Evolutionary conservation across 2,113 vertebrate genomes (phyloP), one percentile per base, ranked within the genome.

Genomic region (Lates calcarifer): DNA sequence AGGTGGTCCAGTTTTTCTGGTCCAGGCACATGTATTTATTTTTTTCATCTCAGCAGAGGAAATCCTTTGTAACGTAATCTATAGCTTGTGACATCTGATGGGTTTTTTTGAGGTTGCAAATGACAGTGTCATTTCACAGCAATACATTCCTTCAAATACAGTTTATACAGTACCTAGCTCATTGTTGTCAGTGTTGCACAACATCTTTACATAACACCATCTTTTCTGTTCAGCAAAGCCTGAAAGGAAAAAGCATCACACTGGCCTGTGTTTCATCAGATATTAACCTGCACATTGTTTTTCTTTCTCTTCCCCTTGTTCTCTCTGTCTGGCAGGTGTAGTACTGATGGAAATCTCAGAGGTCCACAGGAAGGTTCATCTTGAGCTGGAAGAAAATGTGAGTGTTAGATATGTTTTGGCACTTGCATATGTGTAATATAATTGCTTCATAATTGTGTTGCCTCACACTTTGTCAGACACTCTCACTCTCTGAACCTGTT

Each of bases 321-420:
- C 18, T 62, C 43, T 88, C 77, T 90, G 37, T 90, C 86, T 71
- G 49, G 62, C 94, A 99, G 98, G 98, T 29, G 95, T 94, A 7
- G 97, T 98, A 74, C 96, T 99, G 64, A 93, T 96, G 89, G 98
- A 99, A 85, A 98, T 99, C 91, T 97, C 98, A 1, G 97, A 94
- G 70, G 96, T 96, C 15, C 97, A 99, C 89, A 97, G 96, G 93
- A 97, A 96, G 90, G 96, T 97, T 69, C 96, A 98, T 73, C 93
- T 97, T 33, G 97, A 95, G 74, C 91, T 97, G 66, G 97, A 99
- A 65, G 98, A 99, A 89, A 98, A 96, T 55, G 98, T 99, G 94
- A 91, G 98, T 96, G 72, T 8, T 63, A 0, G 26, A 64, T 61
- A 11, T 53, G 35, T 47, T 75, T 67, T 12, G 60, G 22, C 28